Percentiles rank a stretch among this genome's conserved stretches.
Conservation (phyloP, 2,888 invertebrate genomes). For the Mantis religiosa region DNA sequence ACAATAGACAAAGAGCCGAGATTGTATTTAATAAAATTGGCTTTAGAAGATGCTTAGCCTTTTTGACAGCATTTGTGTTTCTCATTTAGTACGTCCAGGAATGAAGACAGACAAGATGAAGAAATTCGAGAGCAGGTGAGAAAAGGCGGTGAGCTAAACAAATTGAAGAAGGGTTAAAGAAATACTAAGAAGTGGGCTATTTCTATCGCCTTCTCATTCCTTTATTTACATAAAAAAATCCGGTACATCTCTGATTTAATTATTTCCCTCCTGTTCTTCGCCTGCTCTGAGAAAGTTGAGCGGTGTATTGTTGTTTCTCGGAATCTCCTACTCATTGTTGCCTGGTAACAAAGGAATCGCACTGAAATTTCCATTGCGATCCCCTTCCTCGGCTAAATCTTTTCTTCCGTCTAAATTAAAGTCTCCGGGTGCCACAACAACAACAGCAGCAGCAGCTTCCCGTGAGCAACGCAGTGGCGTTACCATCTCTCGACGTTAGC, state of each 20-base stretch:
- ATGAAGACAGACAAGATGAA: too few relatives aligned
- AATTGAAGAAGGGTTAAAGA: neutral
- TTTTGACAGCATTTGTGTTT: too few relatives aligned
- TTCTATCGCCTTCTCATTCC: neutral
- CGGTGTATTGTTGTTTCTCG: neutral
- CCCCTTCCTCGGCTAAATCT: neutral
- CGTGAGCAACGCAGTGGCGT: neutral
- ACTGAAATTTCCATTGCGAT: neutral
- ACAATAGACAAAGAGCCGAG: neutral
- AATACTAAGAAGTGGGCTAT: neutral
- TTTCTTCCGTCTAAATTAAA: slow-evolving; percentile 25
- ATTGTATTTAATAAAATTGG: neutral
- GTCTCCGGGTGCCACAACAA: neutral
- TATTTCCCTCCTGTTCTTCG: slow-evolving; percentile 15
- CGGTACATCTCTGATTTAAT: slow-evolving; percentile 14
- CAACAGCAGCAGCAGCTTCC: neutral
- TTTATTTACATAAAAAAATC: neutral
- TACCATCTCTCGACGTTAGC: neutral
- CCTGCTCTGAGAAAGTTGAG: neutral
- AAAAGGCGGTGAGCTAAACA: neutral
- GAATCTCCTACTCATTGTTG: slow-evolving; percentile 15
- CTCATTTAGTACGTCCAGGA: too few relatives aligned
- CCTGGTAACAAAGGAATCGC: slow-evolving; percentile 13
- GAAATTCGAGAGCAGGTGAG: neutral
- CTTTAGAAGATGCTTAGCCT: neutral